Evolutionary conservation across 2,888 invertebrate species (phyloP), one percentile per base, ranked within the genome.

Genomic region (Scrobipalpa costella): DNA sequence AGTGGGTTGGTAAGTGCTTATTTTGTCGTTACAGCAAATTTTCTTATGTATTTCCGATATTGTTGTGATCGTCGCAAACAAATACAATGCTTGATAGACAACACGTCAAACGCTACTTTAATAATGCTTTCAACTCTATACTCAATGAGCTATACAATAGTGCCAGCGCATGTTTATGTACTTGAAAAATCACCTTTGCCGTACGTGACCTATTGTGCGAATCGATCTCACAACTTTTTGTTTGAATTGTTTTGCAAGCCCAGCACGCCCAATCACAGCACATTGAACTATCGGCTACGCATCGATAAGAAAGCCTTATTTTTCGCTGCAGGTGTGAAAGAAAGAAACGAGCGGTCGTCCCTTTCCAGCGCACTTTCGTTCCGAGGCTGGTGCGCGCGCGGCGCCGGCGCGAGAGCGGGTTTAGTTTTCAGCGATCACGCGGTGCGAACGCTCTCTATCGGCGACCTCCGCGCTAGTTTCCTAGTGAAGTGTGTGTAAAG

Each of bases 361-460:
- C 86, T 85, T 85, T 90, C 89, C 77, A 79, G 72, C 85, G 68
- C 83, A 83, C 88, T 90, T 90, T 90, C 90, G 79, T 85, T 80
- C 72, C 72, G 76, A 70, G 76, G 77, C 75, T 77, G 55, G 15
- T 33, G 34, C 34, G 78, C 75, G 75, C 73, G 75, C 68, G 64
- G 69, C 61, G 57, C 67, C 66, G 63, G 73, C 77, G 79, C 81
- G 79, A 82, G 84, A 83, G 81, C 79, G 79, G 79, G 76, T 73
- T 86, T 87, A 87, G 90, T 90, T 90, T 89, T 87, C 84, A 86
- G 87, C 85, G 83, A 80, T 82, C 86, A 82, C 85, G 90, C 87
- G 84, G 74, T 81, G 61, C 52, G 38, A 85, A 80, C 86, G 84
- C 88, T 86, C 84, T 84, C 83, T 84, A 83, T 78, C 80, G 85